phyloP scores from a whole-genome alignment of 2,113 vertebrate genomes.

The Balaeniceps rex region DNA sequence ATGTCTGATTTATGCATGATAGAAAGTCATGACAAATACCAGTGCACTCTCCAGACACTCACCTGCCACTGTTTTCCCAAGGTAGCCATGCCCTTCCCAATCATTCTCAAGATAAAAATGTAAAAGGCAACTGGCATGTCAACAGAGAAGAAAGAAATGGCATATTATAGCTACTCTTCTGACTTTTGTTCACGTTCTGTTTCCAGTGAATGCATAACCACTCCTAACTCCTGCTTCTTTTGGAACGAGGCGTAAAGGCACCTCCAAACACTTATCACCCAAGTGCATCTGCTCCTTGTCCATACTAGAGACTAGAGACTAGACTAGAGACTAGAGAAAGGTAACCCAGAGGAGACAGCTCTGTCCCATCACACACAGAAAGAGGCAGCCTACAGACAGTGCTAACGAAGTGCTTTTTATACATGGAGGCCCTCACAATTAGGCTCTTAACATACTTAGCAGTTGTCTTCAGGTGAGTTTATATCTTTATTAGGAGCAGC shows the following conservation, averaged over 20 bases:
- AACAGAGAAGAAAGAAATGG: background rate
- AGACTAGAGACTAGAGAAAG: background rate
- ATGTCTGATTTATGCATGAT: background rate
- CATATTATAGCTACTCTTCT: background rate
- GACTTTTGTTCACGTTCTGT: background rate
- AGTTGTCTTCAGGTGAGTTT: background rate
- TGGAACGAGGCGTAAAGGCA: background rate
- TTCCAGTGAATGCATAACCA: background rate
- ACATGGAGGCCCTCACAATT: background rate
- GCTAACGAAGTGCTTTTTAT: background rate
- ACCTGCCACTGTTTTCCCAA: background rate
- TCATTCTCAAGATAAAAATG: background rate
- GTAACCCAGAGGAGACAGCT: background rate
- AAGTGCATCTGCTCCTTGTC: background rate
- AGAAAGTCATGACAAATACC: background rate
- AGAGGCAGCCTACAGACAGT: background rate
- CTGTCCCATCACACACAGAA: background rate
- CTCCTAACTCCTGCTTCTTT: background rate
- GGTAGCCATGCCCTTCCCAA: background rate
- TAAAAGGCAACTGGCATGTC: background rate
- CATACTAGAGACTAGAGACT: background rate
- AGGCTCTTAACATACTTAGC: background rate
- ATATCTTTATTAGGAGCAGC: background rate
- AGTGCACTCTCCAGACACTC: background rate
- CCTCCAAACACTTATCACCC: background rate